A percentile compares a stretch with the other conserved stretches of the same genome.
phyloP scores from a whole-genome alignment of 2,113 vertebrate genomes.

The Bos javanicus region DNA sequence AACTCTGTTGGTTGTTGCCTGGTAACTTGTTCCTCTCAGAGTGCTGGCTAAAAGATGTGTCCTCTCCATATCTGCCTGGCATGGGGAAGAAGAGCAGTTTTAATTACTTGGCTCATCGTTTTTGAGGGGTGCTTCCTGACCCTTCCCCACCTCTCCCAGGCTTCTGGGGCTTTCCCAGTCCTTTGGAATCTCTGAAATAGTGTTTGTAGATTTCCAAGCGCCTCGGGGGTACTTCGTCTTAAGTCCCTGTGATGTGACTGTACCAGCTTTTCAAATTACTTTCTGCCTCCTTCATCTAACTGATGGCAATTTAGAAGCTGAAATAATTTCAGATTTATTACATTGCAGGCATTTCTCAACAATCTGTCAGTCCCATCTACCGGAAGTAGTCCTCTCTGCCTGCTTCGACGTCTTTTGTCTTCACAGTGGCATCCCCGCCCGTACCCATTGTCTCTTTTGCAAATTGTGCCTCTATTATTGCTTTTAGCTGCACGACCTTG shows the following conservation, averaged over 20 bases:
- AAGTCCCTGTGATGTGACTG: background rate
- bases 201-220: background rate
- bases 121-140: background rate
- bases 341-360: background rate
- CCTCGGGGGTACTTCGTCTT: background rate
- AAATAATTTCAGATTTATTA: background rate
- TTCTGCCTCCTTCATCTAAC: background rate
- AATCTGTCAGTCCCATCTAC: background rate
- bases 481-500: background rate
- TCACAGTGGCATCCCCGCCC: background rate
- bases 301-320: background rate
- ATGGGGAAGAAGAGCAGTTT: background rate
- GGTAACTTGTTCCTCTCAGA: slow-evolving; percentile 6
- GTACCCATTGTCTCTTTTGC: background rate
- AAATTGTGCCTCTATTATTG: background rate
- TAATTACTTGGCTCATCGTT: background rate
- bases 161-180: background rate
- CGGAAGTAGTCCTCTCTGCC: background rate
- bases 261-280: slow-evolving; percentile 6
- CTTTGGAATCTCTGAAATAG: background rate
- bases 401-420: background rate
- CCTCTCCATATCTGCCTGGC: background rate
- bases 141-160: background rate
- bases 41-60: background rate
- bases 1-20: slow-evolving; percentile 11